Base-by-base conservation (phyloP, 1,140 invertebrate species). In the Microplitis mediator region DNA sequence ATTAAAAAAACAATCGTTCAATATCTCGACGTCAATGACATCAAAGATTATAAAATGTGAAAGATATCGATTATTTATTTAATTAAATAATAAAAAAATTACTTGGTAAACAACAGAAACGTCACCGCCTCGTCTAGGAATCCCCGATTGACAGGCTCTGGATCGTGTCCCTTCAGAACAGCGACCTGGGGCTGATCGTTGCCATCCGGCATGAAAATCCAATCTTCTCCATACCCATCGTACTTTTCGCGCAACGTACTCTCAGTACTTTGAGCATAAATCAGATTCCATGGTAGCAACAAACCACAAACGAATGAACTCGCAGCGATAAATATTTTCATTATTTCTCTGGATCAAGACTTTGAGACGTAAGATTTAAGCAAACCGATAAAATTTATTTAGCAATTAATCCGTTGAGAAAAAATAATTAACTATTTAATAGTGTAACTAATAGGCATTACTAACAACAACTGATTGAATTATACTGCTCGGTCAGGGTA, bases 171-270 rank as follows among this genome's bases (percentile, higher is more conserved):
- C 61, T 85, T 88, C 3, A 88, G 69, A 35, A 88, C 81, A 9
- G 90, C 89, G 13, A 90, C 88, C 75, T 90, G 89, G 0, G 89
- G 86, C 4, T 88, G 83, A 2, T 87, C 90, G 73, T 90, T 87
- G 9, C 90, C 91, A 79, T 91, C 90, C 2, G 91, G 90, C 83
- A 92, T 89, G 66, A 91, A 90, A 58, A 91, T 90, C 91, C 91
- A 92, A 13, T 89, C 89, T 71, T 87, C 87, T 16, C 89, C 90
- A 73, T 90, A 90, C 14, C 83, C 82, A 31, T 86, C 85, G 54
- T 86, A 86, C 51, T 80, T 85, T 65, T 81, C 71, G 16, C 73
- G 78, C 35, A 86, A 71, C 34, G 76, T 74, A 60, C 79, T 84
- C 1, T 83, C 69, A 76, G 35, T 52, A 31, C 45, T 36, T 69